Evolutionary conservation across 2,113 vertebrate genomes (phyloP), one percentile per base, ranked within the genome.

Genomic region (Vicugna pacos): DNA sequence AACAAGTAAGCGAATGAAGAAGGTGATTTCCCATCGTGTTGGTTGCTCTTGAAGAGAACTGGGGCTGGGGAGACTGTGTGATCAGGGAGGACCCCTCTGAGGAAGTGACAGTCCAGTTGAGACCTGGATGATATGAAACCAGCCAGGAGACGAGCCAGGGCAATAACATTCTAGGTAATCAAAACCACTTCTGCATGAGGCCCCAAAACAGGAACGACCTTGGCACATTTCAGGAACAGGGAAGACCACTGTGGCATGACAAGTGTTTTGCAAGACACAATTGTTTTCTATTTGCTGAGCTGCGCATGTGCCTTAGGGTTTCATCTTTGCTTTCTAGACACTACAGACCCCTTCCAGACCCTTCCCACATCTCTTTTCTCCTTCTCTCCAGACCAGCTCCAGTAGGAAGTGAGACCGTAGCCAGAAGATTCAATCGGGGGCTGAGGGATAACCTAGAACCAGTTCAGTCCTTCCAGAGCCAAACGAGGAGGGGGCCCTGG

Each of bases 151-250:
- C 91, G 52, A 89, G 46, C 76, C 32, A 70, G 46, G 54, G 17
- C 65, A 70, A 91, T 62, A 77, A 91, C 13, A 77, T 86, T 86
- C 32, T 52, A 87, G 91, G 58, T 54, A 69, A 88, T 58, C 75
- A 24, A 52, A 69, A 58, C 20, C 26, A 1, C 15, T n/a, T 82
- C 69, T 65, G 24, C 56, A 32, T 60, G 87, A 79, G 67, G 19
- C 24, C 46, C 28, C 32, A 32, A 35, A 11, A 11, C 38, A 86
- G 62, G 54, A 60, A 75, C 4, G 20, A 24, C 16, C 22, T 75
- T 56, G 4, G 62, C 28, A 88, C 46, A 64, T 81, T 58, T 56
- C 58, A 93, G 86, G 69, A 89, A 56, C 10, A 88, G 87, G 64
- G 65, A 73, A 70, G 65, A 60, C 67, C 8, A 12, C 46, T 42